These are phyloP conservation scores for Athalia circularis DNA, from an alignment of 2,888 invertebrate genomes.

Conservation along the genomic window DNA sequence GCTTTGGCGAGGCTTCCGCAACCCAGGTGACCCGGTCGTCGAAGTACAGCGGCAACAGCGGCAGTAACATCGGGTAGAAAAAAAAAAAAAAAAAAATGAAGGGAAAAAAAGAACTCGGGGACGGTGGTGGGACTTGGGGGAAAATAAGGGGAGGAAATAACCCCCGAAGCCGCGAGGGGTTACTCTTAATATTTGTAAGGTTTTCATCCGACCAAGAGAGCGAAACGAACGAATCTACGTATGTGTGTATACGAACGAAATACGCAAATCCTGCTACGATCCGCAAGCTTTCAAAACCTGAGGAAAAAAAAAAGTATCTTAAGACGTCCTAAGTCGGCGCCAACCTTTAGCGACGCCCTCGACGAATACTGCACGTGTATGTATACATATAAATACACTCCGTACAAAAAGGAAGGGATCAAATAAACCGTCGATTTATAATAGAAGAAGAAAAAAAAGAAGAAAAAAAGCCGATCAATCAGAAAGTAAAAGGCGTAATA, in stretches of 20 bases:
- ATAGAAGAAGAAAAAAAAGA: not conserved
- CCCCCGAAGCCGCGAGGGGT: constrained; percentile 57
- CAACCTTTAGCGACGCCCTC: not conserved
- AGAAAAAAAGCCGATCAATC: not conserved
- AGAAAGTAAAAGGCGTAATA: too few species aligned
- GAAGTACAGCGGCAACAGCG: not conserved
- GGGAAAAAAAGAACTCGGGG: constrained; percentile 17
- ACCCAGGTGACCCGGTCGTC: constrained; percentile 47
- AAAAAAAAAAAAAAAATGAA: constrained; percentile 31
- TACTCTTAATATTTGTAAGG: constrained; percentile 71
- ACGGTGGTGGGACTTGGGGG: constrained; percentile 43
- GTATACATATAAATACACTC: not conserved
- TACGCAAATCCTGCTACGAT: constrained; percentile 41
- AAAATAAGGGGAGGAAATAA: constrained; percentile 9
- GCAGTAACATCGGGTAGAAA: constrained; percentile 8
- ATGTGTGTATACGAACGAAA: constrained; percentile 19
- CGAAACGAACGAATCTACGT: not conserved
- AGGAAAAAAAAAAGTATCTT: constrained; percentile 21
- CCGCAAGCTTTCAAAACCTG: constrained; percentile 32
- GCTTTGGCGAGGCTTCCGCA: constrained; percentile 68
- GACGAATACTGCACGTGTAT: not conserved
- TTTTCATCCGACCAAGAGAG: constrained; percentile 61
- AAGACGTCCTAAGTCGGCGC: constrained; percentile 38
- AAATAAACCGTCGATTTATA: not conserved
- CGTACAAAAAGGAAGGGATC: too few species aligned